phyloP scores from a whole-genome alignment of 2,797 vertebrate genomes.

The Channallabes apus region DNA sequence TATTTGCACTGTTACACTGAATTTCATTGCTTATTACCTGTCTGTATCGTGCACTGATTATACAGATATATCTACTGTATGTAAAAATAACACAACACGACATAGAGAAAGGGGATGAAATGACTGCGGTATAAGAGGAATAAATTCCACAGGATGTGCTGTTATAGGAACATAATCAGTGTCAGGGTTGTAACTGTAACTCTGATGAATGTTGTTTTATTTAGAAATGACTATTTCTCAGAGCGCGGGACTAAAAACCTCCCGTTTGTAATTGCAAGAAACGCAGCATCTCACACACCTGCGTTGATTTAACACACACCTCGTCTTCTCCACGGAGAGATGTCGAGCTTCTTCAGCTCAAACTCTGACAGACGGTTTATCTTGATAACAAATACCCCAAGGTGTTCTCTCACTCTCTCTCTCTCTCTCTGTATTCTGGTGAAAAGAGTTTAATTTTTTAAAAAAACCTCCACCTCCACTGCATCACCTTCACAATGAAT shows the following conservation, averaged over 20 bases:
- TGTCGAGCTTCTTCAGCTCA: neutral
- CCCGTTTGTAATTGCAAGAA: constrained; percentile 28
- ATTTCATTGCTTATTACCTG: too few relatives aligned
- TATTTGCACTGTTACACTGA: too few relatives aligned
- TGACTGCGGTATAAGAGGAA: neutral
- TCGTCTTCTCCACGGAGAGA: neutral
- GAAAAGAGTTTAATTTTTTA: too few relatives aligned
- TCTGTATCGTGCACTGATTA: too few relatives aligned
- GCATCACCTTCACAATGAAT: too few relatives aligned
- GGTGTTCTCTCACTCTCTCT: neutral
- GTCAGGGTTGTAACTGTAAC: neutral
- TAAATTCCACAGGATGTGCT: neutral
- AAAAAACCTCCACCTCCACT: too few relatives aligned
- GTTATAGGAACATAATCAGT: neutral
- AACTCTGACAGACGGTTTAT: neutral
- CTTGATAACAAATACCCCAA: neutral
- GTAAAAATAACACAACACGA: too few relatives aligned
- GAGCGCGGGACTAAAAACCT: neutral
- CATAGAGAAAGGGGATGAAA: neutral
- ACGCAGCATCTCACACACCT: constrained; percentile 7
- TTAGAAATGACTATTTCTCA: constrained; percentile 33
- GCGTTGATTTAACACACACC: constrained; percentile 18
- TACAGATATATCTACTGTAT: too few relatives aligned
- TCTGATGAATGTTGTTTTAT: neutral
- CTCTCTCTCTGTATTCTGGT: neutral